Evolutionary conservation across 1,140 invertebrate genomes (phyloP).

Genomic region (Drosophila asahinai): DNA sequence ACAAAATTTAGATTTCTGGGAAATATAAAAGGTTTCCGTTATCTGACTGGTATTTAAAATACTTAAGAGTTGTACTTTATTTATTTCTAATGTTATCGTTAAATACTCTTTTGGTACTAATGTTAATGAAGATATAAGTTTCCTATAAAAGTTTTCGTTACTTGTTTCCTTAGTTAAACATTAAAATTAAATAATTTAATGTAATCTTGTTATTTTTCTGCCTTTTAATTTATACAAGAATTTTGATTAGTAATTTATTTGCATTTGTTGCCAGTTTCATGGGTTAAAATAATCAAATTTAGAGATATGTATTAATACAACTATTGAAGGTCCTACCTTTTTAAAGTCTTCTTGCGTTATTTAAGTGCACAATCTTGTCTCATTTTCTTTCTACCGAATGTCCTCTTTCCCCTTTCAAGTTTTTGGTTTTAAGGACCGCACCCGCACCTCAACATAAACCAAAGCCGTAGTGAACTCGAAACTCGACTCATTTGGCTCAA

Average conservation of each 20-base stretch:
- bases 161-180: too few relatives aligned
- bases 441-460: constrained; percentile 3
- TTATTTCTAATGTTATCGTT: too few relatives aligned
- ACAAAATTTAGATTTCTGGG: neutral
- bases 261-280: too few relatives aligned
- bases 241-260: too few relatives aligned
- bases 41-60: neutral
- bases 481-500: constrained; percentile 38
- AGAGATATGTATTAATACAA: too few relatives aligned
- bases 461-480: constrained; percentile 14
- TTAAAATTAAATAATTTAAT: too few relatives aligned
- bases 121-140: too few relatives aligned
- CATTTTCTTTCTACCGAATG: neutral
- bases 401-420: neutral
- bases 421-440: constrained; percentile 1
- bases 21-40: neutral
- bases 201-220: too few relatives aligned
- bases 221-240: too few relatives aligned
- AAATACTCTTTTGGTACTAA: too few relatives aligned
- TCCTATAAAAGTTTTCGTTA: too few relatives aligned
- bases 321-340: neutral
- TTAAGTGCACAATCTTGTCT: neutral
- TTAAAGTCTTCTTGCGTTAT: neutral
- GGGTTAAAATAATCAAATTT: too few relatives aligned
- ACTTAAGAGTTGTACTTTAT: neutral